These are phyloP conservation scores for Ernsta delagoae DNA, from an alignment of 2,888 invertebrate genomes.

Conservation along the genomic window DNA sequence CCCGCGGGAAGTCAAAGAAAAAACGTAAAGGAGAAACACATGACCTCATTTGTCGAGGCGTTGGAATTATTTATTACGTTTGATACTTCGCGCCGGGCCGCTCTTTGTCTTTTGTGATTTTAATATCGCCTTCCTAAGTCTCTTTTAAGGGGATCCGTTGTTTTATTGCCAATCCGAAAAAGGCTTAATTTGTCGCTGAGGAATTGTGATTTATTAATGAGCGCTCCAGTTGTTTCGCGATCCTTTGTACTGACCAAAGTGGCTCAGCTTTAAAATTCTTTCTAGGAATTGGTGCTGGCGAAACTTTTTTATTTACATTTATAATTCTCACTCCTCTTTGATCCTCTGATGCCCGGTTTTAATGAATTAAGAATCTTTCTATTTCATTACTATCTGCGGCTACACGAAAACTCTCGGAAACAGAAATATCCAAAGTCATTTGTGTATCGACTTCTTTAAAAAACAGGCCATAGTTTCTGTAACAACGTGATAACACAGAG, in stretches of 20 bases:
- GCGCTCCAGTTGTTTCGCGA: constrained; percentile 32
- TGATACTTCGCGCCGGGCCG: constrained; percentile 72
- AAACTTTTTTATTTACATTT: constrained; percentile 18
- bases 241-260: constrained; percentile 34
- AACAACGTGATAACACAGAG: background rate
- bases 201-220: constrained; percentile 38
- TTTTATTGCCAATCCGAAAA: constrained; percentile 42
- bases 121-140: constrained; percentile 56
- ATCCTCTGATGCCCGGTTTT: constrained; percentile 1
- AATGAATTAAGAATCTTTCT: background rate
- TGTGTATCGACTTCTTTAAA: background rate
- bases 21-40: constrained; percentile 83
- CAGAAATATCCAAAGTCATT: background rate
- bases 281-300: constrained; percentile 18
- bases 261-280: constrained; percentile 34
- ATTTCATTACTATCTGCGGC: background rate
- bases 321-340: constrained; percentile 8
- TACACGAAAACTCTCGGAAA: background rate
- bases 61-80: constrained; percentile 82
- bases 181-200: constrained; percentile 38
- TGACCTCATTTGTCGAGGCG: constrained; percentile 83
- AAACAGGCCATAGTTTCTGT: background rate
- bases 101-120: constrained; percentile 75
- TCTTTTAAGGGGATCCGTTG: constrained; percentile 54
- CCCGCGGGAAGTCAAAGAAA: constrained; percentile 80